These are phyloP conservation scores for Pelagia noctiluca DNA, from an alignment of 30 jellyfish, hydroid and myxozoan genomes.

Conservation along the genomic window DNA sequence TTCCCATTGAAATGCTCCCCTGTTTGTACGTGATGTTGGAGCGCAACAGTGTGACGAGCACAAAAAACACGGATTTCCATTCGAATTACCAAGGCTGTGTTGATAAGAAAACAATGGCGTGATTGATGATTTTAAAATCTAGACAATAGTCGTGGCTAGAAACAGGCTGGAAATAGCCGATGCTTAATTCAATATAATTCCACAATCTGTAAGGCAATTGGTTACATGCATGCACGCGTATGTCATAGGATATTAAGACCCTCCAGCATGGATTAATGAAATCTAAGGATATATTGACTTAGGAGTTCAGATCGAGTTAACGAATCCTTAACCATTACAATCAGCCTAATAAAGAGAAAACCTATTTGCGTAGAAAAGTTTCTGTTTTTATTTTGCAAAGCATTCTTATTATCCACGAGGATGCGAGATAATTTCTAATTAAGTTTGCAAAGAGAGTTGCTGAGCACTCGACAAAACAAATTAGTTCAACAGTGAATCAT, in stretches of 20 bases:
- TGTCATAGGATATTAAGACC: too few species aligned
- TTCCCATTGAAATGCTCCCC: neutral
- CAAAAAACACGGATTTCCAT: slow-evolving; percentile 50
- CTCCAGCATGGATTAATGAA: neutral
- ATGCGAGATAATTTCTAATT: too few species aligned
- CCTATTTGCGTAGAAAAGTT: too few species aligned
- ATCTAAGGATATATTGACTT: neutral
- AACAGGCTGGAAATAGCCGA: neutral
- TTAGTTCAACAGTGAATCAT: too few species aligned
- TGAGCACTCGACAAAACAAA: too few species aligned
- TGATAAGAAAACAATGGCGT: slow-evolving; percentile 53
- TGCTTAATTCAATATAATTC: neutral
- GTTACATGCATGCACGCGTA: neutral
- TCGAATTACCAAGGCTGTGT: slow-evolving; percentile 10
- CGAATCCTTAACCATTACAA: too few species aligned
- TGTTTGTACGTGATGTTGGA: neutral
- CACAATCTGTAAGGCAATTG: neutral
- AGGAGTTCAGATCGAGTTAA: too few species aligned
- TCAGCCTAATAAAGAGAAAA: too few species aligned
- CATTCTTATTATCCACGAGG: too few species aligned
- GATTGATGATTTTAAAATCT: slow-evolving; percentile 33
- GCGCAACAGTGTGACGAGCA: slow-evolving; percentile 1
- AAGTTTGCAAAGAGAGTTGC: too few species aligned
- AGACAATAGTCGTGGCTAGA: slow-evolving; percentile 35
- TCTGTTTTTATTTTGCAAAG: too few species aligned